Evolutionary conservation across 2,113 vertebrate genomes (phyloP).

Genomic region (Cygnus atratus): DNA sequence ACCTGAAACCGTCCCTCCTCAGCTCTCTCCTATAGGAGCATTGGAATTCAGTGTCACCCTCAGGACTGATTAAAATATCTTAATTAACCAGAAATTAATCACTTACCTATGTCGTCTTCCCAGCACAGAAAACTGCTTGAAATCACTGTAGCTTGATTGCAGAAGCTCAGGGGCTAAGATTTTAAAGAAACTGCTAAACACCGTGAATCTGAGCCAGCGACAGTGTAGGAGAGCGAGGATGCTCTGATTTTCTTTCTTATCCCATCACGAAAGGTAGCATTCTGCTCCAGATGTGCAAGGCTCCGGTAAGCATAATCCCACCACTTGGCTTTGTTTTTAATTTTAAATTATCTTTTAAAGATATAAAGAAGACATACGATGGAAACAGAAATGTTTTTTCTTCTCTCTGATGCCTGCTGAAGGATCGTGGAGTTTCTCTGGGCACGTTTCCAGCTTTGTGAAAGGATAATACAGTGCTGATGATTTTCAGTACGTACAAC

Average conservation of each 20-base stretch:
- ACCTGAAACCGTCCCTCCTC: background rate
- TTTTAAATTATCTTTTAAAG: background rate
- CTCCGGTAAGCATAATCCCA: background rate
- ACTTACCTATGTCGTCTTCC: background rate
- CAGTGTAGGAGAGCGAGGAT: background rate
- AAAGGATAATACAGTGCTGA: background rate
- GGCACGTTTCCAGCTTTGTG: background rate
- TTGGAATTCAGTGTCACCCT: background rate
- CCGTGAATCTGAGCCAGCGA: background rate
- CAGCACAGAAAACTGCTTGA: background rate
- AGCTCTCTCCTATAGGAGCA: fast-evolving
- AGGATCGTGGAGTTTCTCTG: background rate
- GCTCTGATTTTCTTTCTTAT: background rate
- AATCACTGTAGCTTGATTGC: background rate
- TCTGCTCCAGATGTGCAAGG: fast-evolving
- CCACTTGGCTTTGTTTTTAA: background rate
- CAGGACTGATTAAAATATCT: background rate
- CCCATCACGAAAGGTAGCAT: fast-evolving
- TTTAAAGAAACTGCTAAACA: background rate
- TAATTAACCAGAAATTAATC: background rate
- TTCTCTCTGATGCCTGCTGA: background rate
- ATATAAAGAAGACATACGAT: fast-evolving
- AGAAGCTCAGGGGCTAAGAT: background rate
- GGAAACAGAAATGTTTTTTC: background rate
- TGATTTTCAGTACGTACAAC: fast-evolving